Percentiles rank a stretch among this genome's conserved stretches.
These are phyloP conservation scores for Lepidonotus clava DNA, from an alignment of 2,888 invertebrate species.

Conservation along the genomic window DNA sequence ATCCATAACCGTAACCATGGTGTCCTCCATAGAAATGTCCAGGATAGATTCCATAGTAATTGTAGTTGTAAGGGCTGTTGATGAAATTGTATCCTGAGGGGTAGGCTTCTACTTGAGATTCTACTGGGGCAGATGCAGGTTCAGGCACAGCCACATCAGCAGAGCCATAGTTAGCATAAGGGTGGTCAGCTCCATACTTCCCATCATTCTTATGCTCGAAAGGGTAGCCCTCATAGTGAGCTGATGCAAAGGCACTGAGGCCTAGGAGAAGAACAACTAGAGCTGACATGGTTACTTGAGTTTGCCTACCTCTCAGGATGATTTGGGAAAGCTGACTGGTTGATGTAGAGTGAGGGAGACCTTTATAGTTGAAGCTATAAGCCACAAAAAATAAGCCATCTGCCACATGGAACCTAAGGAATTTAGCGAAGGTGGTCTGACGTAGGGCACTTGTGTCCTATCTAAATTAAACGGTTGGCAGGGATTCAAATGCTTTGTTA, in stretches of 20 bases:
- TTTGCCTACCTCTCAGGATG: too few species aligned
- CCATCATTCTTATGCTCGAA: slow-evolving; percentile 10
- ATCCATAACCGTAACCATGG: too few species aligned
- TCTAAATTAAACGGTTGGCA: too few species aligned
- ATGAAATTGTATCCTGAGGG: background rate
- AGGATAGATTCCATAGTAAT: background rate
- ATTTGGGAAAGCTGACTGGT: too few species aligned
- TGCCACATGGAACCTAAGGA: too few species aligned
- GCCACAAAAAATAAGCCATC: too few species aligned
- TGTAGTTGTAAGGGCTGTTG: background rate
- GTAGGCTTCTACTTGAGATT: background rate
- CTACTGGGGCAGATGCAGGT: background rate
- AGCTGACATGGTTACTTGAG: background rate
- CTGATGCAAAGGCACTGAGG: slow-evolving; percentile 8
- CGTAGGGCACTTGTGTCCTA: too few species aligned
- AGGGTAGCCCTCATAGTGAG: slow-evolving; percentile 5
- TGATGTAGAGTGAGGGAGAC: too few species aligned
- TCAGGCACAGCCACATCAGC: background rate
- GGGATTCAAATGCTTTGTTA: too few species aligned
- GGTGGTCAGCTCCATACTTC: background rate
- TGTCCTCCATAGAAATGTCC: too few species aligned
- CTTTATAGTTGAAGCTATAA: too few species aligned
- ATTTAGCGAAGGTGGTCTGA: too few species aligned
- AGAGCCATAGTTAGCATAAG: background rate
- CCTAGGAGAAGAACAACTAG: background rate